Evolutionary conservation across 2,888 invertebrate species (phyloP).

Genomic region (Pocota personata): DNA sequence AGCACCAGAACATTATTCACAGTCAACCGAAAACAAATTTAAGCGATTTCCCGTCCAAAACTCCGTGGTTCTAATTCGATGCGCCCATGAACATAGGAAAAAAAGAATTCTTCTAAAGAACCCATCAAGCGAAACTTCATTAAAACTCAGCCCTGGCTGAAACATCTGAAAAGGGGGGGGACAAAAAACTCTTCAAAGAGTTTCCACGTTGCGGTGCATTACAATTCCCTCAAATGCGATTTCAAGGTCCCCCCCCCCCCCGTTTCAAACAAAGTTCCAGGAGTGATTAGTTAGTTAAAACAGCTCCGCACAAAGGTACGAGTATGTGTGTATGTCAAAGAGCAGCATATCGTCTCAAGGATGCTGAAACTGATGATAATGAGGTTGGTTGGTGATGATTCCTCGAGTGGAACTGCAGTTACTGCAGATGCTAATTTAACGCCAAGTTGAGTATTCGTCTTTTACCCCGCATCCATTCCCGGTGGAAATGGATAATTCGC

Average conservation of each 20-base stretch:
- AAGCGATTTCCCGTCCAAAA: constrained; percentile 18
- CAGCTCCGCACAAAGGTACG: constrained; percentile 22
- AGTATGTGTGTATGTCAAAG: constrained; percentile 12
- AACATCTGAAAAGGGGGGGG: constrained; percentile 16
- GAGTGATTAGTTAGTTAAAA: constrained; percentile 59
- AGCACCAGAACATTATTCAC: constrained; percentile 53
- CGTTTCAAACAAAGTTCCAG: background rate
- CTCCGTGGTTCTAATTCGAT: constrained; percentile 60
- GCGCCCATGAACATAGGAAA: constrained; percentile 37
- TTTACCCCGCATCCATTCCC: background rate
- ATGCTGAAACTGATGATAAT: constrained; percentile 59
- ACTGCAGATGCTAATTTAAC: constrained; percentile 73
- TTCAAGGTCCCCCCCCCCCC: constrained; percentile 45
- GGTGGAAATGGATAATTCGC: constrained; percentile 31
- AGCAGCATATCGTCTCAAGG: constrained; percentile 50
- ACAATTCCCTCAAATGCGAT: constrained; percentile 28
- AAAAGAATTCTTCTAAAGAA: constrained; percentile 60
- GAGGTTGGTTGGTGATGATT: constrained; percentile 67
- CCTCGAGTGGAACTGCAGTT: constrained; percentile 65
- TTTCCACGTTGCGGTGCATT: constrained; percentile 54
- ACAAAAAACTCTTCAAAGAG: constrained; percentile 40
- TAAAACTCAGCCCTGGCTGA: constrained; percentile 61
- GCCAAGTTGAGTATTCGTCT: constrained; percentile 61
- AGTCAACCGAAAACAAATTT: constrained; percentile 38
- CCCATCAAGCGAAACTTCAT: constrained; percentile 68